phyloP scores from a whole-genome alignment of 2,113 vertebrate species.

The Brienomyrus brachyistius region DNA sequence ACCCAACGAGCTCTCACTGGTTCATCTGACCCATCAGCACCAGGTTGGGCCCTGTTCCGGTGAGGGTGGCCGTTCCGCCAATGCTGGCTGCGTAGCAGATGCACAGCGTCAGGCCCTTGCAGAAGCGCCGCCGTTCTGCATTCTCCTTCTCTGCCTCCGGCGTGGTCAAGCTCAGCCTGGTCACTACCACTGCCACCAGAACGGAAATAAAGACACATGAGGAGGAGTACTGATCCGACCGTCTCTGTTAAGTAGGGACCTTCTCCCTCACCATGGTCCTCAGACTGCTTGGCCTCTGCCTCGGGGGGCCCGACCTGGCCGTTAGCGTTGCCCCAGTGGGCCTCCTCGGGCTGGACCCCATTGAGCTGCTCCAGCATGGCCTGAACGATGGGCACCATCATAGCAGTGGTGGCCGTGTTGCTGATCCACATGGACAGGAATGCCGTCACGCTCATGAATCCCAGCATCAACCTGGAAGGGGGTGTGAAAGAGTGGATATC shows the following conservation, averaged over 20 bases:
- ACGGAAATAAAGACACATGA: not conserved
- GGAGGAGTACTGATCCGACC: not conserved
- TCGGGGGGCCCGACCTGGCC: not conserved
- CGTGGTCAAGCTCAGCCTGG: conserved; percentile 41
- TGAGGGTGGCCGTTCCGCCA: conserved; percentile 87
- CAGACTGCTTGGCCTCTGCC: conserved; percentile 8
- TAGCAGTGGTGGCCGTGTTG: conserved; percentile 91
- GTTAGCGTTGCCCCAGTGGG: conserved; percentile 12
- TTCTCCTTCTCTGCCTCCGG: conserved; percentile 36
- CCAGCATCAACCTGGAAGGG: conserved; percentile 78
- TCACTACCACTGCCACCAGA: conserved; percentile 40
- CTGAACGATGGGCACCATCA: conserved; percentile 95
- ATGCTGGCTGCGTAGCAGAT: conserved; percentile 92
- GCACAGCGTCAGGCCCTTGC: conserved; percentile 81
- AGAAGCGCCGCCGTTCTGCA: conserved; percentile 43
- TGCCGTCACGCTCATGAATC: conserved; percentile 87
- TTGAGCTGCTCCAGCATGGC: conserved; percentile 81
- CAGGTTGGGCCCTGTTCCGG: conserved; percentile 89
- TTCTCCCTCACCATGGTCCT: conserved; percentile 32
- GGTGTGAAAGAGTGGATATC: not conserved
- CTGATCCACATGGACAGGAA: conserved; percentile 99
- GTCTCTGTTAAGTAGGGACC: no score
- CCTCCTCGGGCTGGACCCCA: conserved; percentile 6
- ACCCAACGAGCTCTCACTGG: conserved; percentile 64
- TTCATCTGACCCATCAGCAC: conserved; percentile 85